A percentile compares a stretch with the other conserved stretches of the same genome.
Conservation (phyloP, 1,140 invertebrate genomes). For the Pachypsylla venusta region DNA sequence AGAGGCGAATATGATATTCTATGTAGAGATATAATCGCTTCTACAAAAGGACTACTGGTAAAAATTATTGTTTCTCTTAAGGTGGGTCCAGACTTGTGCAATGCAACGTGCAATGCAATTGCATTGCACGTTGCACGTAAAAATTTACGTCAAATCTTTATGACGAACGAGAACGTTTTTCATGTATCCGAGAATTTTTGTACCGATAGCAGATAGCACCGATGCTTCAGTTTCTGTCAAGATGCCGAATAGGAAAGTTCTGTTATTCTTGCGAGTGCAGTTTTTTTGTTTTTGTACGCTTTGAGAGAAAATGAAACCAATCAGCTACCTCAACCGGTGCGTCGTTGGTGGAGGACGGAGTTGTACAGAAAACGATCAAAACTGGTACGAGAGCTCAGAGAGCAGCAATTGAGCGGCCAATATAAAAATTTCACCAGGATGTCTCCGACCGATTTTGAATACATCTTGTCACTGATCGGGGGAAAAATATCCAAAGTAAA, state of each 20-base stretch:
- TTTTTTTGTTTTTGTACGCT: slow-evolving; percentile 8
- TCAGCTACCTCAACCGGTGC: slow-evolving; percentile 13
- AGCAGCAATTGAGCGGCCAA: neutral
- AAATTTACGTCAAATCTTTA: slow-evolving; percentile 6
- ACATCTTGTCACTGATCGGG: slow-evolving; percentile 21
- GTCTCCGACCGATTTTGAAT: slow-evolving; percentile 23
- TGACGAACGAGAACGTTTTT: slow-evolving; percentile 9
- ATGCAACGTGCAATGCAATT: slow-evolving; percentile 3
- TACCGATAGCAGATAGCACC: too few relatives aligned
- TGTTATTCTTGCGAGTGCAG: slow-evolving; percentile 9
- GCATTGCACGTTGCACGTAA: slow-evolving; percentile 9
- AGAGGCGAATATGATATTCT: too few relatives aligned
- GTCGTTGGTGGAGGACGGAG: slow-evolving; percentile 11
- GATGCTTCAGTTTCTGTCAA: slow-evolving; percentile 9
- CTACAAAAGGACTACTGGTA: too few relatives aligned
- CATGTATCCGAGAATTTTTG: slow-evolving; percentile 8
- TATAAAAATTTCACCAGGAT: slow-evolving; percentile 23
- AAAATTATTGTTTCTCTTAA: too few relatives aligned
- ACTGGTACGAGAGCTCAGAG: slow-evolving; percentile 7
- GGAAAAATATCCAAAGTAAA: slow-evolving; percentile 19
- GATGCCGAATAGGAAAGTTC: slow-evolving; percentile 8
- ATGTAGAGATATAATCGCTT: too few relatives aligned
- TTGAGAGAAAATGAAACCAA: slow-evolving; percentile 9
- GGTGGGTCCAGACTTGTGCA: slow-evolving; percentile 9
- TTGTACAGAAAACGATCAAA: slow-evolving; percentile 10